phyloP scores from a whole-genome alignment of 2,888 invertebrate species.

The Catotricha subobsoleta region DNA sequence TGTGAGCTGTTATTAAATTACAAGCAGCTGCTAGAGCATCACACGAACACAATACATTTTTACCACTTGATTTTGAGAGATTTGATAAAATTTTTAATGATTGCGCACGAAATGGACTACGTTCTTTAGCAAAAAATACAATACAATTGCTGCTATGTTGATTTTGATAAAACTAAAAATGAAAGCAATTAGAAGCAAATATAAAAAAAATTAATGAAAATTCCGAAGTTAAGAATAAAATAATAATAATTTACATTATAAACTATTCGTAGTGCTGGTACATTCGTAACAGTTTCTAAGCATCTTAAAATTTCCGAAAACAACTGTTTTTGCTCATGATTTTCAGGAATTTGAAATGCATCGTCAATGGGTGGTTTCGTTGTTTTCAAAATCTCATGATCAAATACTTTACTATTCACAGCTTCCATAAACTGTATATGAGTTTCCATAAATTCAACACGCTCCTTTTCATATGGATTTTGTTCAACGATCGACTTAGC shows the following conservation, averaged over 20 bases:
- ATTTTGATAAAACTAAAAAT: slow-evolving; percentile 1
- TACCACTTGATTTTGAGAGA: slow-evolving; percentile 19
- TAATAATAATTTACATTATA: slow-evolving; percentile 2
- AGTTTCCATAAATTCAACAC: slow-evolving; percentile 6
- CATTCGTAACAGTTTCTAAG: slow-evolving; percentile 20
- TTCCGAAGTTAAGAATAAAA: background rate
- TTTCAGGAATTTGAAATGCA: slow-evolving; percentile 19
- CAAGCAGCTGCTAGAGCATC: slow-evolving; percentile 26
- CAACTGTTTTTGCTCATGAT: slow-evolving; percentile 18
- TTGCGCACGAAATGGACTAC: slow-evolving; percentile 20
- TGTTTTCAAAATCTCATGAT: slow-evolving; percentile 21
- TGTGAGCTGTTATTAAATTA: slow-evolving; percentile 19
- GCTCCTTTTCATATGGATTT: slow-evolving; percentile 1
- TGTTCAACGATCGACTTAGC: slow-evolving; percentile 3
- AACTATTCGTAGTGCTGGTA: slow-evolving; percentile 12
- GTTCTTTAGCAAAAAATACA: slow-evolving; percentile 22
- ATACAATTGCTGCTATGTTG: slow-evolving; percentile 14
- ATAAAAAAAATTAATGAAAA: background rate
- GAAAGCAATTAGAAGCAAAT: background rate
- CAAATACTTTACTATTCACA: slow-evolving; percentile 17
- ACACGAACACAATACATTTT: slow-evolving; percentile 18
- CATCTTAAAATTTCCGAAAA: slow-evolving; percentile 24
- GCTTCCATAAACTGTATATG: slow-evolving; percentile 5
- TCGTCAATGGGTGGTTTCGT: slow-evolving; percentile 14
- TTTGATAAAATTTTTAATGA: slow-evolving; percentile 26